phyloP scores from a whole-genome alignment of 2,113 vertebrate species.

The Festucalex cinctus region DNA sequence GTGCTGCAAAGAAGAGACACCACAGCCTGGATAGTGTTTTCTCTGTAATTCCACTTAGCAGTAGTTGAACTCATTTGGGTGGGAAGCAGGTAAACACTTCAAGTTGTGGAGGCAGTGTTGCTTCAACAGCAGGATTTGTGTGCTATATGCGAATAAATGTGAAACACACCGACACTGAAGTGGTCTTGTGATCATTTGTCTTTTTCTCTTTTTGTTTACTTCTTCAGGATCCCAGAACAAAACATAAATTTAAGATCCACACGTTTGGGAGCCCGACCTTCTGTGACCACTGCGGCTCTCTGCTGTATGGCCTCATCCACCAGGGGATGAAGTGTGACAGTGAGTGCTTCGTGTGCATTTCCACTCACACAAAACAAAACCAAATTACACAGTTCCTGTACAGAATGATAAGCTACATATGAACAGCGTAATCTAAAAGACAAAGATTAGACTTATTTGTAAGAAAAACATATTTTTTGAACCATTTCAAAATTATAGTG shows the following conservation, averaged over 20 bases:
- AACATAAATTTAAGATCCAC: conserved; percentile 98
- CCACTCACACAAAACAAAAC: background rate
- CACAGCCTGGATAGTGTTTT: conserved; percentile 14
- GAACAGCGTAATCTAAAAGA: background rate
- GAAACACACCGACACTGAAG: no score
- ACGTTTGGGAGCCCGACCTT: conserved; percentile 95
- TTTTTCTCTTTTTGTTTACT: background rate
- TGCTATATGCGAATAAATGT: conserved; percentile 17
- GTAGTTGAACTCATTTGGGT: conserved; percentile 18
- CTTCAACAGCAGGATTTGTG: background rate
- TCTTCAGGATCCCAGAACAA: conserved; percentile 89
- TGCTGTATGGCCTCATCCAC: conserved; percentile 94
- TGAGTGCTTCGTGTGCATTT: conserved; percentile 33
- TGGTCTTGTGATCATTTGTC: no score
- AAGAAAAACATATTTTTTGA: background rate
- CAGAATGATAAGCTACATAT: background rate
- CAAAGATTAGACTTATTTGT: background rate
- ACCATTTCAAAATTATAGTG: background rate
- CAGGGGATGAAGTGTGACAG: conserved; percentile 91
- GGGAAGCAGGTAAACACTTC: conserved; percentile 19
- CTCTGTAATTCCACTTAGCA: conserved; percentile 30
- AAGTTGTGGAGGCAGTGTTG: background rate
- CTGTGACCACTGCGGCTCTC: conserved; percentile 92
- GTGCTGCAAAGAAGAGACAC: background rate
- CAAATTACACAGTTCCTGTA: background rate